Evolutionary conservation across 2,888 invertebrate species (phyloP), one percentile per base, ranked within the genome.

Genomic region (Apotomis capreana): DNA sequence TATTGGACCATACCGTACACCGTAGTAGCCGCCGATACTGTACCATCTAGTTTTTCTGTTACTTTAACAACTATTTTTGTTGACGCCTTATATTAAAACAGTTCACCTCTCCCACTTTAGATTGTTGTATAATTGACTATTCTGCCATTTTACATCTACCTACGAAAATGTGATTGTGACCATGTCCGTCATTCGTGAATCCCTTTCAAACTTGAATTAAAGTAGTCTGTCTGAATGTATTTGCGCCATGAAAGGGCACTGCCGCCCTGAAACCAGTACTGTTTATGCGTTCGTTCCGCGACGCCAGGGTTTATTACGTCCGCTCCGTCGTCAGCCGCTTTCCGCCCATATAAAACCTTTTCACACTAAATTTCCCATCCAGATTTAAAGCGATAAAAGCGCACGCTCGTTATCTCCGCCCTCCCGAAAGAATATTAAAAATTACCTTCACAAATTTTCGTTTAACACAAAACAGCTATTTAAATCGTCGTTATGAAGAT

Each of bases 301-400:
- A 82, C 83, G 87, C 85, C 81, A 79, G 81, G 83, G 85, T 89
- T 89, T 89, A 89, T 88, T 87, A 84, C 85, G 81, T 84, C 80
- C 84, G 83, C 83, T 86, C 87, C 86, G 88, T 89, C 85, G 81
- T 81, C 81, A 80, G 70, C 79, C 77, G 79, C 81, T 84, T 81
- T 82, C 78, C 74, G 80, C 78, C 79, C 79, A 81, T 83, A 81
- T 84, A 84, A 86, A 88, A 87, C 86, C 83, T 83, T 87, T 87
- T 86, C 77, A 79, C 77, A 81, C 81, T 83, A 88, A 88, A 89
- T 88, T 89, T 86, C 80, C 82, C 81, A 81, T 81, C 80, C 82
- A 78, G 74, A 55, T 78, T 76, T 84, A 84, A 82, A 84, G 79
- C 81, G 80, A 81, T 73, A 84, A 86, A 85, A 83, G 83, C 81